Evolutionary conservation across 30 jellyfish, hydroid and myxozoan species (phyloP).

Genomic region (Phacellophora camtschatica): DNA sequence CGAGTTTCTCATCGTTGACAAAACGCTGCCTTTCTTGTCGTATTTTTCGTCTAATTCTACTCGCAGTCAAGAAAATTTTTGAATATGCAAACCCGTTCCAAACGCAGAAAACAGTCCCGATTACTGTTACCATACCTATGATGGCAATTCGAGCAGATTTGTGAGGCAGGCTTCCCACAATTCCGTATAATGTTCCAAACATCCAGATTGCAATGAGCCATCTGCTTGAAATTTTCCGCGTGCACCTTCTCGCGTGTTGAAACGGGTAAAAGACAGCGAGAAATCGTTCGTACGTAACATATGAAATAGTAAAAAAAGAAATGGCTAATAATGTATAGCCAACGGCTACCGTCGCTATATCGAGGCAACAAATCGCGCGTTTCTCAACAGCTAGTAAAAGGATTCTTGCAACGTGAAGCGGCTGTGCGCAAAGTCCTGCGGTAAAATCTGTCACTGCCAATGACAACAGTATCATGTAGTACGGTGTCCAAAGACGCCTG

Average conservation of each 20-base stretch:
- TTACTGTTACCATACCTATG: slow-evolving; percentile 35
- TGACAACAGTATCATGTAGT: slow-evolving; percentile 36
- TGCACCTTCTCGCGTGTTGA: slow-evolving; percentile 44
- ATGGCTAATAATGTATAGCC: slow-evolving; percentile 58
- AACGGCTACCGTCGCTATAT: slow-evolving; percentile 32
- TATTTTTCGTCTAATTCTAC: slow-evolving; percentile 18
- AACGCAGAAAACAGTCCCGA: slow-evolving; percentile 39
- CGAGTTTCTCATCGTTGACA: slow-evolving; percentile 37
- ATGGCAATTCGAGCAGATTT: background rate
- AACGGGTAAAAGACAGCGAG: slow-evolving; percentile 64
- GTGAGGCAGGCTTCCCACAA: slow-evolving; percentile 49
- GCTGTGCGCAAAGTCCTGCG: slow-evolving; percentile 70
- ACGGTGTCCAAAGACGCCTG: slow-evolving; percentile 54
- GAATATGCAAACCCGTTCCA: slow-evolving; percentile 67
- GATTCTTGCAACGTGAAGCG: slow-evolving; percentile 44
- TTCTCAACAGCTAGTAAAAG: slow-evolving; percentile 5
- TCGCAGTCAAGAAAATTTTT: slow-evolving; percentile 39
- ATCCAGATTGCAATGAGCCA: slow-evolving; percentile 39
- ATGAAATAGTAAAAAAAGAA: slow-evolving; percentile 62
- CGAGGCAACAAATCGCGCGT: slow-evolving; percentile 34
- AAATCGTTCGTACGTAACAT: slow-evolving; percentile 53
- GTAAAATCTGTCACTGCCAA: slow-evolving; percentile 60
- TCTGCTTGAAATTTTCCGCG: slow-evolving; percentile 12
- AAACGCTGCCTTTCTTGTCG: slow-evolving; percentile 49
- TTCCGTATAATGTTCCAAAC: slow-evolving; percentile 28